These are phyloP conservation scores for Brachypteracias leptosomus DNA, from an alignment of 2,113 vertebrate genomes.

Conservation along the genomic window DNA sequence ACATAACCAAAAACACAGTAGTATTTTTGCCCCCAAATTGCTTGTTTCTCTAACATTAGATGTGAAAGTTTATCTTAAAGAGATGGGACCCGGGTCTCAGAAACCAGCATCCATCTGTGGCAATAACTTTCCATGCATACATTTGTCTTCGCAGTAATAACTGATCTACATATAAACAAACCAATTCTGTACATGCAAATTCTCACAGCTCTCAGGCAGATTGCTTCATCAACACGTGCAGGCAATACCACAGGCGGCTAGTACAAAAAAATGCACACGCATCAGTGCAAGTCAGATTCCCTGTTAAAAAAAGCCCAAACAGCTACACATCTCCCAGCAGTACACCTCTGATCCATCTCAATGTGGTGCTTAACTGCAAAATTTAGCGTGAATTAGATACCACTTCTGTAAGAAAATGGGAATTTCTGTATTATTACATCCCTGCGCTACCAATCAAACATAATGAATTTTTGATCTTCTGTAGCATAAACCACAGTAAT, in stretches of 20 bases:
- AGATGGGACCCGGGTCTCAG: not conserved
- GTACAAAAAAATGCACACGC: not conserved
- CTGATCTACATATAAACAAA: slow-evolving; percentile 41
- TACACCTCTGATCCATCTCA: not conserved
- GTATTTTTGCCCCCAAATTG: not conserved
- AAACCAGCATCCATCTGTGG: not conserved
- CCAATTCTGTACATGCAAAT: not conserved
- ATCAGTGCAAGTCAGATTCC: not conserved
- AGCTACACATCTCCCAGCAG: not conserved
- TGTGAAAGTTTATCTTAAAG: slow-evolving; percentile 4
- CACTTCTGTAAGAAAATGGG: not conserved
- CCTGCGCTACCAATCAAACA: not conserved
- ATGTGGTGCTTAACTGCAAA: not conserved
- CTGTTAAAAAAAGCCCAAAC: not conserved
- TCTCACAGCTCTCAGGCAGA: slow-evolving; percentile 28
- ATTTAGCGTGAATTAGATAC: not conserved
- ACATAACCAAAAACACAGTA: not conserved
- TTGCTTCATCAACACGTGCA: slow-evolving; percentile 21
- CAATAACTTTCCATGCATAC: not conserved
- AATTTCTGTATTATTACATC: not conserved
- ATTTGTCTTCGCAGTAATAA: not conserved
- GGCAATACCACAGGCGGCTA: not conserved
- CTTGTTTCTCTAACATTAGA: not conserved
- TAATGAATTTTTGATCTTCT: slow-evolving; percentile 43
- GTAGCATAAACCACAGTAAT: not conserved